Base-by-base conservation (phyloP, 2,797 vertebrate genomes). In the Buphagus erythrorhynchus region DNA sequence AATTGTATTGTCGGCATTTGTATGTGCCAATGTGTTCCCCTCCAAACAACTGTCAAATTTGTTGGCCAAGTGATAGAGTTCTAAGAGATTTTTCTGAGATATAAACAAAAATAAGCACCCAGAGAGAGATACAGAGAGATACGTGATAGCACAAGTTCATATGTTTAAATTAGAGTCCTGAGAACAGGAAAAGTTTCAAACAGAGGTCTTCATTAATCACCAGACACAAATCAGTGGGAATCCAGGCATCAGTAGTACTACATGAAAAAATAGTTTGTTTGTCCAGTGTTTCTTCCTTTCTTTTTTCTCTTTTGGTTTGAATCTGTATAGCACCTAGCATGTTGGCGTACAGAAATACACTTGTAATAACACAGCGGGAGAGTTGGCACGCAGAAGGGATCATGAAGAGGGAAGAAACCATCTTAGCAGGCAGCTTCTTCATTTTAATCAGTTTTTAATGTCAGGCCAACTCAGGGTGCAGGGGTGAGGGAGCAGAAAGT, bases 121-220 rank as follows among this genome's bases (percentile, higher is more conserved):
- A 62, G 69, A 63, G 68, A 83, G 61, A 79, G 45, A 66, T 45
- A 67, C 45, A 46, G 54, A 74, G 69, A 78, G 35, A 88, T 65
- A 80, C 1, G 0, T 75, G 43, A 54, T 62, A 93, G 49, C 72
- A 57, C 42, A 94, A 96, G 79, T 91, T 90, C 58, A 75, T 54
- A 16, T 83, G 85, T 83, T 93, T 86, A 82, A 88, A 86, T 90
- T 76, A 83, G 79, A 93, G 66, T 95, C 85, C 87, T 95, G 94
- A 97, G 96, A 96, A 95, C 87, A 93, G 87, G 95, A 96, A 95
- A 93, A 90, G 87, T 91, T 96, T 95, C 95, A 95, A 96, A 92
- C 48, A 10, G 91, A 88, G 87, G 73, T 94, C 85, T 95, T 96
- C 93, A 96, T 97, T 93, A 95, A 94, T 95, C 93, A 96, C 19